A percentile compares a stretch with the other conserved stretches of the same genome.
Evolutionary conservation across 2,113 vertebrate genomes (phyloP).

Genomic region (Arvicanthis niloticus): DNA sequence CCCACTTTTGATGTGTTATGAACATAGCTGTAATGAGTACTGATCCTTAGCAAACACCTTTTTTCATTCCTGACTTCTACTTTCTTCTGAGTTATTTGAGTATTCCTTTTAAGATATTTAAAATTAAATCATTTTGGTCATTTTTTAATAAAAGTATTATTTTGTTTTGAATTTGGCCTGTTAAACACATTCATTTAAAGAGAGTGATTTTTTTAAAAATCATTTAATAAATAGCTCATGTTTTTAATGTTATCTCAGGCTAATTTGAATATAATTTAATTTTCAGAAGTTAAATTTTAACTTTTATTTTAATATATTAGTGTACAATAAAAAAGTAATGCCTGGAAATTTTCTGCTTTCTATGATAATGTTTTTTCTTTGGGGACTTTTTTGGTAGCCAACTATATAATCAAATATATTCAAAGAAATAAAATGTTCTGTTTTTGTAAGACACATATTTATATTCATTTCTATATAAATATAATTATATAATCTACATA

Average conservation of each 20-base stretch:
- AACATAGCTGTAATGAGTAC: too few relatives aligned
- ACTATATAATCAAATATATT: slow-evolving; percentile 14
- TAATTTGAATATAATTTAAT: slow-evolving; percentile 34
- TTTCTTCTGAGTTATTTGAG: slow-evolving; percentile 29
- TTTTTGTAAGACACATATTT: background rate
- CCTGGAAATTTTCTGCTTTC: slow-evolving; percentile 15
- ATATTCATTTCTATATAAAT: background rate
- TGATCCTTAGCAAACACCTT: background rate
- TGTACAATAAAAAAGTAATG: slow-evolving; percentile 16
- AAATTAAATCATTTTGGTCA: background rate
- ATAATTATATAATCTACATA: background rate
- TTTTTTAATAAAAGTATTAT: slow-evolving; percentile 4
- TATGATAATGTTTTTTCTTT: background rate
- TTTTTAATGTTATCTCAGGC: slow-evolving; percentile 27
- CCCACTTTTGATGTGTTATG: background rate
- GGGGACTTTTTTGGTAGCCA: background rate
- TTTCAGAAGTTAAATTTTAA: slow-evolving; percentile 27
- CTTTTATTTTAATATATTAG: background rate
- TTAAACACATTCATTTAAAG: background rate
- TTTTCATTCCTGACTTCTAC: background rate
- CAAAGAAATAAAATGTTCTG: background rate
- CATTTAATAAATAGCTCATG: slow-evolving; percentile 35
- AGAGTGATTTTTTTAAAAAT: background rate
- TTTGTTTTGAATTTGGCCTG: slow-evolving; percentile 24
- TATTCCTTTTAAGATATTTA: background rate